phyloP scores from a whole-genome alignment of 2,113 vertebrate genomes.

The Festucalex cinctus region DNA sequence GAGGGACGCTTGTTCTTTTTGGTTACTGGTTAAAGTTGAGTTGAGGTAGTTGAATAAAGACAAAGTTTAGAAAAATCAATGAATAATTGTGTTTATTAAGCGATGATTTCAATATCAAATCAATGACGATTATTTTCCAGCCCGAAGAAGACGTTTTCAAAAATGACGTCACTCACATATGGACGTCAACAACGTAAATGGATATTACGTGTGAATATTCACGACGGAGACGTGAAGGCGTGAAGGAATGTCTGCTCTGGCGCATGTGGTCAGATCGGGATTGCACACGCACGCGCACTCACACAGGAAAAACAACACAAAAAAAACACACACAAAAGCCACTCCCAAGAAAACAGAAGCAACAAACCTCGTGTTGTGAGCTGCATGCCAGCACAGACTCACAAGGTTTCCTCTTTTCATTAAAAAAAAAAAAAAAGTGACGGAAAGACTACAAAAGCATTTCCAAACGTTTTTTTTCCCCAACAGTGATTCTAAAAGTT shows the following conservation, averaged over 20 bases:
- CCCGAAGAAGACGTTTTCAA: not conserved
- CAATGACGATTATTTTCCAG: no score
- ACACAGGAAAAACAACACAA: constrained; percentile 7
- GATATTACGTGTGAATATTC: constrained; percentile 1
- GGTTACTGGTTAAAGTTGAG: no score
- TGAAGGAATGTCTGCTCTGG: constrained; percentile 62
- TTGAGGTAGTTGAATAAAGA: no score
- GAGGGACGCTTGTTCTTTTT: no score
- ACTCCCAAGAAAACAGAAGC: constrained; percentile 43
- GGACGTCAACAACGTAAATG: constrained; percentile 17
- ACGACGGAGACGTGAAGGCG: constrained; percentile 26
- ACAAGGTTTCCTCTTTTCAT: constrained; percentile 26
- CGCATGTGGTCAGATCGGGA: constrained; percentile 52
- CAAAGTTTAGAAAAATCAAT: no score
- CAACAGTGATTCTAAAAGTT: no score
- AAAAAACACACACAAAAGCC: constrained; percentile 25
- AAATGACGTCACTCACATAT: constrained; percentile 11
- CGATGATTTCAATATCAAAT: no score
- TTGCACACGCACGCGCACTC: constrained; percentile 3
- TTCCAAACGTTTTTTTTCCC: no score
- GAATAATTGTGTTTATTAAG: no score
- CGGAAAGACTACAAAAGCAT: no score
- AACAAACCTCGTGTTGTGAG: constrained; percentile 30
- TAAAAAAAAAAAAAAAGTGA: not conserved
- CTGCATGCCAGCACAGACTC: constrained; percentile 18